phyloP scores from a whole-genome alignment of 1,140 invertebrate species.

The Hetaerina americana region DNA sequence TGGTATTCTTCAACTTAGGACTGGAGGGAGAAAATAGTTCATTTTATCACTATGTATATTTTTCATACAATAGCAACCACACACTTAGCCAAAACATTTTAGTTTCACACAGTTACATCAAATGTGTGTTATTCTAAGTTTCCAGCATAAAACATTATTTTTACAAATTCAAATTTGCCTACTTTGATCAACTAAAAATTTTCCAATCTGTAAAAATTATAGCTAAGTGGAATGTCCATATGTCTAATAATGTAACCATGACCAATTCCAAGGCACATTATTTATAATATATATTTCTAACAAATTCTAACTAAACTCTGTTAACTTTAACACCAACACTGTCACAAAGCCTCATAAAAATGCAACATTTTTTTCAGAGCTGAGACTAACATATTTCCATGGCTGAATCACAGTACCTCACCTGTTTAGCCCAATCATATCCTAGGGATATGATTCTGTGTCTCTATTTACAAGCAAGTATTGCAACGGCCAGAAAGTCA shows the following conservation, averaged over 20 bases:
- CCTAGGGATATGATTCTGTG: neutral
- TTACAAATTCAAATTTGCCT: neutral
- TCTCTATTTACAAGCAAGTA: neutral
- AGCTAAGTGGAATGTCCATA: neutral
- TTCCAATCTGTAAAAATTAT: neutral
- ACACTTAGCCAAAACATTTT: neutral
- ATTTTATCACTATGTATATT: neutral
- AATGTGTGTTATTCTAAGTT: neutral
- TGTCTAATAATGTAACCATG: neutral
- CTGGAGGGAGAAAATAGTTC: neutral
- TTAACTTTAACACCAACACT: neutral
- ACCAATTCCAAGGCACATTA: neutral
- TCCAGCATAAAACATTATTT: neutral
- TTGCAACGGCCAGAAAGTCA: neutral
- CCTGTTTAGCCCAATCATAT: neutral
- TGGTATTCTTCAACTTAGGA: neutral
- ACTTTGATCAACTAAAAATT: neutral
- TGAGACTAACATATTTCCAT: neutral
- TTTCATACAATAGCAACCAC: neutral
- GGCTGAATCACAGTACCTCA: neutral
- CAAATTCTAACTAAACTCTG: neutral
- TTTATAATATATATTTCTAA: neutral
- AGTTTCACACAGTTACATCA: neutral
- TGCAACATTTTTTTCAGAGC: neutral
- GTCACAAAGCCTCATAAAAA: neutral